phyloP scores from a whole-genome alignment of 2,797 vertebrate species.

The Spinibarbus caldwelli region DNA sequence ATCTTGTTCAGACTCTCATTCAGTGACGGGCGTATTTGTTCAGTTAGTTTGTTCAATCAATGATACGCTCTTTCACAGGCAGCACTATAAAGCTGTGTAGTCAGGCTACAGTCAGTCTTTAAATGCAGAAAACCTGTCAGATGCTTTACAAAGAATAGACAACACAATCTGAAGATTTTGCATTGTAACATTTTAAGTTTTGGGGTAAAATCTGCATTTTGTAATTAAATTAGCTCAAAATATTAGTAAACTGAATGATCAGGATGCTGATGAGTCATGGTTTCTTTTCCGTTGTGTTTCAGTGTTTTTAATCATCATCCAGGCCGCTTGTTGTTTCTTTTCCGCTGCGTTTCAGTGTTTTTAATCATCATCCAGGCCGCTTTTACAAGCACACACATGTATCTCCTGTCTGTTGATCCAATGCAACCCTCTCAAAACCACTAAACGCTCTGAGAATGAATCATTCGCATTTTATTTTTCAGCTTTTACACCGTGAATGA shows the following conservation, averaged over 20 bases:
- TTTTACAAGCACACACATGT: background rate
- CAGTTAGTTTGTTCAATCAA: background rate
- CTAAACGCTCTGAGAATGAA: background rate
- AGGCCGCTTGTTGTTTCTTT: background rate
- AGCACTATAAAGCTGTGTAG: background rate
- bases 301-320: too few species aligned
- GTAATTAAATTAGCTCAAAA: too few species aligned
- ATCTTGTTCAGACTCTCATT: background rate
- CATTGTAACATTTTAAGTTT: too few species aligned
- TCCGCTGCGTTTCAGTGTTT: background rate
- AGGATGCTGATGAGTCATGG: background rate
- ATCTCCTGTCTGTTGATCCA: background rate
- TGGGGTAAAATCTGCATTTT: too few species aligned
- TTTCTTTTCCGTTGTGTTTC: too few species aligned
- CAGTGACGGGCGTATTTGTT: background rate
- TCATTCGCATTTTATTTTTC: slow-evolving; percentile 36
- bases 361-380: background rate
- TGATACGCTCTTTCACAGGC: background rate
- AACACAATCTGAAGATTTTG: too few species aligned
- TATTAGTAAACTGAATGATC: too few species aligned
- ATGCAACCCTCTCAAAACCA: background rate
- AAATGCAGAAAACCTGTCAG: too few species aligned
- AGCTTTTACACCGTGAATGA: slow-evolving; percentile 98
- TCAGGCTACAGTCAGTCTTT: too few species aligned
- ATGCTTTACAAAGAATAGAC: too few species aligned